phyloP scores from a whole-genome alignment of 2,797 vertebrate genomes.

The Melanotaenia pygmaea region DNA sequence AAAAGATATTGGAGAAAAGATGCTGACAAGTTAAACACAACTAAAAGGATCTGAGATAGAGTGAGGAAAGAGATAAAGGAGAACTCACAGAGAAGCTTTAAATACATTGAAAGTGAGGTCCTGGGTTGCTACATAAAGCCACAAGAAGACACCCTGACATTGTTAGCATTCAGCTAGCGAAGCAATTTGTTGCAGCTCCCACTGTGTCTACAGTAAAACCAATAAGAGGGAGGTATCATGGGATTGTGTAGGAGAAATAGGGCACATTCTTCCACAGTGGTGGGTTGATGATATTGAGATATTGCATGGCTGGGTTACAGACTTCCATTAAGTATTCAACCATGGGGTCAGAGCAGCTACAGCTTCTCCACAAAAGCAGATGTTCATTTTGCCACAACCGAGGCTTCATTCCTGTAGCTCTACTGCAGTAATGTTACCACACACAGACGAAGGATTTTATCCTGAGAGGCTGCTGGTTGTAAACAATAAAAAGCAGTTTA shows the following conservation, averaged over 20 bases:
- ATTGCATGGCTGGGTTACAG: slow-evolving; percentile 55
- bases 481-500: slow-evolving; percentile 53
- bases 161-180: slow-evolving; percentile 77
- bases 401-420: slow-evolving; percentile 64
- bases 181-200: slow-evolving; percentile 47
- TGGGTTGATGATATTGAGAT: slow-evolving; percentile 47
- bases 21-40: slow-evolving; percentile 62
- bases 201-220: slow-evolving; percentile 72
- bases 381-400: slow-evolving; percentile 67
- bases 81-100: slow-evolving; percentile 56
- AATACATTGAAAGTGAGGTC: slow-evolving; percentile 49
- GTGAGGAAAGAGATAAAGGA: background rate
- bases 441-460: slow-evolving; percentile 60
- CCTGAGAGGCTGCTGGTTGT: slow-evolving; percentile 42
- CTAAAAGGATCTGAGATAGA: slow-evolving; percentile 31
- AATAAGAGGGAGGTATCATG: slow-evolving; percentile 74
- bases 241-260: slow-evolving; percentile 66
- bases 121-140: slow-evolving; percentile 43
- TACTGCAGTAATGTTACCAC: slow-evolving; percentile 62
- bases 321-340: slow-evolving; percentile 75
- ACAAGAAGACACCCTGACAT: slow-evolving; percentile 48
- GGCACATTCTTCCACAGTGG: slow-evolving; percentile 43
- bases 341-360: slow-evolving; percentile 60
- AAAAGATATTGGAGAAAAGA: slow-evolving; percentile 27
- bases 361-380: slow-evolving; percentile 54